Evolutionary conservation across 2,888 invertebrate genomes (phyloP), one percentile per base, ranked within the genome.

Genomic region (Pachliopta kotzebuea): DNA sequence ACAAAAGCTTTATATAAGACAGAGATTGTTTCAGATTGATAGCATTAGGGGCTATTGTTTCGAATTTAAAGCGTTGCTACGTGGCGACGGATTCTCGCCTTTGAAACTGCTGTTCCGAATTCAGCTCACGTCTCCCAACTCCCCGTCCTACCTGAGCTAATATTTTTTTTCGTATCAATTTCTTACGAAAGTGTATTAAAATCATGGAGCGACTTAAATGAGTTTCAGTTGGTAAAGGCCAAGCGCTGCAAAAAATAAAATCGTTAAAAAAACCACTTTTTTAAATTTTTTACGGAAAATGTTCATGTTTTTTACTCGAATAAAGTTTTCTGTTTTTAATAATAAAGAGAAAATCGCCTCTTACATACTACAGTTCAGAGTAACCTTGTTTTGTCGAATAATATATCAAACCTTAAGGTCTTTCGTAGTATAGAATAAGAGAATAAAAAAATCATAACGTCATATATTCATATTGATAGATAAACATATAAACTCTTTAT

Each of bases 151-250:
- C 67, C 67, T 63, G 67, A 70, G 71, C 70, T 74, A 76, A 75
- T 76, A 74, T 74, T 72, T 74, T 72, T 63, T 76, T 76, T 67
- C 72, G 74, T 74, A 76, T 79, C 76, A 76, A 78, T 77, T 74
- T 77, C 73, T 74, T 70, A 67, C 67, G 67, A 71, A 74, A 75
- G 65, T 71, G 71, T 75, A 76, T 76, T 76, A 75, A 77, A 79
- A 78, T 76, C 73, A 72, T 71, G 74, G 69, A 72, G 67, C 70
- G 67, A 70, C 69, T 72, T 71, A 69, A 70, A 66, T 59, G 62
- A 70, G 68, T 71, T 69, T 58, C 37, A 18, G 29, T 0, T 14
- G 37, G 52, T 65, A 61, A 65, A 65, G 60, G 21, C 70, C 62
- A 69, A 68, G 69, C 50, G 21, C 50, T 52, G 21, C 20, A 6